A percentile compares a stretch with the other conserved stretches of the same genome.
phyloP scores from a whole-genome alignment of 2,113 vertebrate species.

The Silurus asotus region DNA sequence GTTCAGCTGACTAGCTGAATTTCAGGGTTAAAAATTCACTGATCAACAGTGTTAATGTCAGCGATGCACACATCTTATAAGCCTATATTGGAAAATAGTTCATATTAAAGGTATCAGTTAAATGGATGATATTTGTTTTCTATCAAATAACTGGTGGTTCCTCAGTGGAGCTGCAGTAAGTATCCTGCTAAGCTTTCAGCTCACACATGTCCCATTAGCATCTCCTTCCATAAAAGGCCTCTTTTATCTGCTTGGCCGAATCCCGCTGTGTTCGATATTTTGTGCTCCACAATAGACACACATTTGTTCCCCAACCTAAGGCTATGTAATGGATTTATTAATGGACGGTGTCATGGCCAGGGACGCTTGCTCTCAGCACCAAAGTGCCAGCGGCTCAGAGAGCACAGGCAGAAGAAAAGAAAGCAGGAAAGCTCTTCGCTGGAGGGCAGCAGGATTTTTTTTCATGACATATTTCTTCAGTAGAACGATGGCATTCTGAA shows the following conservation, averaged over 20 bases:
- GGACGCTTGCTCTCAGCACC: constrained; percentile 31
- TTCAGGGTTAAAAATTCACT: background rate
- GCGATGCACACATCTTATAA: background rate
- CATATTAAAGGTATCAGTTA: background rate
- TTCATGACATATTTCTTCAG: constrained; percentile 17
- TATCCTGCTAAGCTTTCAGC: constrained; percentile 4
- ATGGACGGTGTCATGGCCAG: constrained; percentile 41
- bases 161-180: background rate
- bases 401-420: constrained; percentile 6
- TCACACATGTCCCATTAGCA: background rate
- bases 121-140: background rate
- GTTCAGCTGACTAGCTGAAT: background rate
- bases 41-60: background rate
- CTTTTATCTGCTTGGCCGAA: constrained; percentile 19
- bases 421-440: constrained; percentile 17
- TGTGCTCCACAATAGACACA: constrained; percentile 22
- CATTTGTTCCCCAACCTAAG: constrained; percentile 45
- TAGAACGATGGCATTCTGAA: constrained; percentile 29
- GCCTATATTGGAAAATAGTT: background rate
- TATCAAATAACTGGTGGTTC: background rate
- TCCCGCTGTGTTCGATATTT: constrained; percentile 40
- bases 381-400: constrained; percentile 41
- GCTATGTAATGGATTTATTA: constrained; percentile 53
- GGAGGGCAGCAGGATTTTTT: constrained; percentile 12
- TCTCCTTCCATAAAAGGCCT: constrained; percentile 25